phyloP scores from a whole-genome alignment of 2,888 invertebrate genomes.

The Sinodicranocentrus sp. region DNA sequence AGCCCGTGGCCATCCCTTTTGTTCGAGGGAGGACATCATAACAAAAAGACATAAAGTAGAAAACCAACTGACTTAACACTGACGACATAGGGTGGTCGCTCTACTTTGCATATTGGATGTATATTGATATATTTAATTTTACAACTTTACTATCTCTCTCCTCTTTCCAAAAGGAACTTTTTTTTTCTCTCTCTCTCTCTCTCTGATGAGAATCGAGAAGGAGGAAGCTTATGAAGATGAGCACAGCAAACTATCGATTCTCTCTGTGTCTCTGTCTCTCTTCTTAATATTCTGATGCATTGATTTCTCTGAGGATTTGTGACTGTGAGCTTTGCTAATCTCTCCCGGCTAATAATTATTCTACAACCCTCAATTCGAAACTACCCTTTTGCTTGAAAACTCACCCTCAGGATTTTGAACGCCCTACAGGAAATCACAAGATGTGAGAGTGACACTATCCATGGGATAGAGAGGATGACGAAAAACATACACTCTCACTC shows the following conservation, averaged over 20 bases:
- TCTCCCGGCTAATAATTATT: conserved; percentile 67
- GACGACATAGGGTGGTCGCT: too few species aligned
- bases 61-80: not conserved
- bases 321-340: conserved; percentile 69
- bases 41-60: not conserved
- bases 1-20: conserved; percentile 42
- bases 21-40: not conserved
- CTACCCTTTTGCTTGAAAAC: not conserved
- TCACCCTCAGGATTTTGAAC: conserved; percentile 48
- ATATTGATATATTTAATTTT: conserved; percentile 59
- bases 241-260: conserved; percentile 49
- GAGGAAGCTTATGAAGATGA: too few species aligned
- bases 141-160: conserved; percentile 20
- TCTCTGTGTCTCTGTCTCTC: conserved; percentile 8
- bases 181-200: not conserved
- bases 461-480: not conserved
- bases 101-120: not conserved
- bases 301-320: conserved; percentile 70
- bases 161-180: not conserved
- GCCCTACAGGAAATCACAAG: conserved; percentile 63
- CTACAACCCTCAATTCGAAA: too few species aligned
- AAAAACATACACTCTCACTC: not conserved
- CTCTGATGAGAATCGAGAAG: not conserved
- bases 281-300: conserved; percentile 63
- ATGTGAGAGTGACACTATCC: not conserved